These are phyloP conservation scores for Alsophila aescularia DNA, from an alignment of 2,888 invertebrate genomes.

Conservation along the genomic window DNA sequence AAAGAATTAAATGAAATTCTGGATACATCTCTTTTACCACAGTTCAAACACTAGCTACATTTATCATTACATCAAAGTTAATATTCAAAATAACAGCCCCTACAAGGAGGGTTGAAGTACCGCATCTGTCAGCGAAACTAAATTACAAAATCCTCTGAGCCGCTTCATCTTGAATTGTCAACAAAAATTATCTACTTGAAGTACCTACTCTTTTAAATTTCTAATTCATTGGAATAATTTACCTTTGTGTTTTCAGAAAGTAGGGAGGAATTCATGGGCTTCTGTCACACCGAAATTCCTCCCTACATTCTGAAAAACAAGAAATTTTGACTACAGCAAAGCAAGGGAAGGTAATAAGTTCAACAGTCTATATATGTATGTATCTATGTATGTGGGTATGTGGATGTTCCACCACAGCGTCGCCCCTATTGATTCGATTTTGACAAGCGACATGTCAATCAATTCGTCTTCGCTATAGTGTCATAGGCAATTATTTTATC, in stretches of 20 bases:
- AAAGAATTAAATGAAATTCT: too few relatives aligned
- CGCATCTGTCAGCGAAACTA: not conserved
- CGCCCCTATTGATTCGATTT: too few relatives aligned
- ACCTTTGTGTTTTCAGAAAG: constrained; percentile 6
- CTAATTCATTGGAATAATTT: constrained; percentile 12
- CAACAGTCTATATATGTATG: too few relatives aligned
- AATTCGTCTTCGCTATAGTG: too few relatives aligned
- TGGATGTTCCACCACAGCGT: too few relatives aligned
- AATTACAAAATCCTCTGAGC: constrained; percentile 2
- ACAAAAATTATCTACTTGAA: constrained; percentile 19
- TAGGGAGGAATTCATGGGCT: not conserved
- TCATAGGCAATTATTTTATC: too few relatives aligned
- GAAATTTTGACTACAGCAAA: too few relatives aligned
- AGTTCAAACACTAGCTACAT: not conserved
- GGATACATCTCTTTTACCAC: too few relatives aligned
- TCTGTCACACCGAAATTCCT: constrained; percentile 9
- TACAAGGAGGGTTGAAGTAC: not conserved
- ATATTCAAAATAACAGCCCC: not conserved
- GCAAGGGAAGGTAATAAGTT: too few relatives aligned
- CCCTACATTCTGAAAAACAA: too few relatives aligned
- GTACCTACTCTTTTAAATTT: constrained; percentile 15
- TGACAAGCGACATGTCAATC: too few relatives aligned
- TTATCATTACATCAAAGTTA: not conserved
- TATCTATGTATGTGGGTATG: too few relatives aligned
- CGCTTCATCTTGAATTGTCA: constrained; percentile 15